Percentiles rank a stretch among this genome's conserved stretches.
These are phyloP conservation scores for Magallana gigas DNA, from an alignment of 1,140 invertebrate species.

Conservation along the genomic window DNA sequence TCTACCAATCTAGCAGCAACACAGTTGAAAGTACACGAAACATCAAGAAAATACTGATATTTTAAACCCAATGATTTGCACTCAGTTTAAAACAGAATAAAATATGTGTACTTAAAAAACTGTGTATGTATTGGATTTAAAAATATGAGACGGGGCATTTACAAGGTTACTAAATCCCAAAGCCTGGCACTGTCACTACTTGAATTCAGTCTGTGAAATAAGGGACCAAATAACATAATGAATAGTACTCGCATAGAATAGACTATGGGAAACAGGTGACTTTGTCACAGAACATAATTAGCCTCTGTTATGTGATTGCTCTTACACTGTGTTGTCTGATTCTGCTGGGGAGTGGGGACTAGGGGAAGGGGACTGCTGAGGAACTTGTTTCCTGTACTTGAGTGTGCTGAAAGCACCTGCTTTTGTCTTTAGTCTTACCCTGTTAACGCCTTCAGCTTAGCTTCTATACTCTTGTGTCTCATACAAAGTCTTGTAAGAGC, in stretches of 20 bases:
- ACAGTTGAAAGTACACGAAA: not conserved
- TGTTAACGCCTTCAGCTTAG: constrained; percentile 94
- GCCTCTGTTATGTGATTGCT: not conserved
- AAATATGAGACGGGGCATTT: constrained; percentile 1
- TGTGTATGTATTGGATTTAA: not conserved
- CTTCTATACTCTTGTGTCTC: constrained; percentile 95
- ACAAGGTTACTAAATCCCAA: not conserved
- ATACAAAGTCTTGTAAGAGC: constrained; percentile 95
- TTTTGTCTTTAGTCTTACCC: constrained; percentile 82
- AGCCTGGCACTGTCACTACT: not conserved
- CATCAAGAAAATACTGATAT: not conserved
- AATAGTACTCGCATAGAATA: not conserved
- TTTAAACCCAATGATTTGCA: not conserved
- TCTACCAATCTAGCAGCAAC: not conserved
- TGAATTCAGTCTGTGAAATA: not conserved
- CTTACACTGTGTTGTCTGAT: not conserved
- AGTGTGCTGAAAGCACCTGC: too few species aligned
- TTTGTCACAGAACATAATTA: not conserved
- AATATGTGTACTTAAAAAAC: not conserved
- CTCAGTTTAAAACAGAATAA: not conserved
- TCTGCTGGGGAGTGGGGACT: too few species aligned
- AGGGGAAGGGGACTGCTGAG: too few species aligned
- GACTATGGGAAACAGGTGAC: not conserved
- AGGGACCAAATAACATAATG: not conserved
- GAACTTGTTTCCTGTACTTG: too few species aligned